A percentile compares a stretch with the other conserved stretches of the same genome.
These are phyloP conservation scores for Drosophila athabasca DNA, from an alignment of 1,140 invertebrate species.

Conservation along the genomic window DNA sequence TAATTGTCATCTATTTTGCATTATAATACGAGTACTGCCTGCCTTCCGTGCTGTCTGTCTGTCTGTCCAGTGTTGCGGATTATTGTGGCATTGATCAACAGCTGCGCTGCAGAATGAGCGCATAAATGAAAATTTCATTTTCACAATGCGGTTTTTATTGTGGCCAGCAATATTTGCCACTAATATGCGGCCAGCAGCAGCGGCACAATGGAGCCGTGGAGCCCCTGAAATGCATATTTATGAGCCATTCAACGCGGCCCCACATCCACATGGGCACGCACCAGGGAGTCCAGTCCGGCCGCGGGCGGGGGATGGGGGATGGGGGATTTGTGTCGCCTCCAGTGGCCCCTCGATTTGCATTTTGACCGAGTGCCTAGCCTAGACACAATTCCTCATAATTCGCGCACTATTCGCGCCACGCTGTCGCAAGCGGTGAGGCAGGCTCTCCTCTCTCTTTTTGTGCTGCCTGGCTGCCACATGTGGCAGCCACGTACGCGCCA, in stretches of 20 bases:
- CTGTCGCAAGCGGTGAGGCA: not conserved
- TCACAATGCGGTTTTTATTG: constrained; percentile 46
- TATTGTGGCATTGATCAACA: constrained; percentile 43
- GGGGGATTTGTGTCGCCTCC: constrained; percentile 20
- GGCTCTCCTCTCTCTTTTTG: not conserved
- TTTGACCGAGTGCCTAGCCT: constrained; percentile 72
- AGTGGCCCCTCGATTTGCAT: constrained; percentile 54
- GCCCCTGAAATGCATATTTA: constrained; percentile 73
- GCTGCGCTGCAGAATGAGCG: constrained; percentile 8
- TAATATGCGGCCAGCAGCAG: constrained; percentile 61
- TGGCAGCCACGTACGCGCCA: constrained; percentile 63
- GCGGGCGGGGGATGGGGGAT: no score
- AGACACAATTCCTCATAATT: constrained; percentile 77
- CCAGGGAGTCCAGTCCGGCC: constrained; percentile 17
- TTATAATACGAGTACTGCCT: constrained; percentile 38
- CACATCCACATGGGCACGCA: constrained; percentile 27
- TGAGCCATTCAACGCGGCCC: constrained; percentile 40
- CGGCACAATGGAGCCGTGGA: constrained; percentile 49
- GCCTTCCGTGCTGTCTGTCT: not conserved
- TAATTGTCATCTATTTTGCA: constrained; percentile 59
- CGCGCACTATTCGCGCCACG: constrained; percentile 28
- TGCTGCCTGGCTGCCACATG: constrained; percentile 63
- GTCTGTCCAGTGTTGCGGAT: constrained; percentile 41
- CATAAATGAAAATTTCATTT: constrained; percentile 66
- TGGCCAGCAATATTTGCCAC: constrained; percentile 73